Conservation (phyloP, 2,888 invertebrate genomes). For the Dasypogon diadema region DNA sequence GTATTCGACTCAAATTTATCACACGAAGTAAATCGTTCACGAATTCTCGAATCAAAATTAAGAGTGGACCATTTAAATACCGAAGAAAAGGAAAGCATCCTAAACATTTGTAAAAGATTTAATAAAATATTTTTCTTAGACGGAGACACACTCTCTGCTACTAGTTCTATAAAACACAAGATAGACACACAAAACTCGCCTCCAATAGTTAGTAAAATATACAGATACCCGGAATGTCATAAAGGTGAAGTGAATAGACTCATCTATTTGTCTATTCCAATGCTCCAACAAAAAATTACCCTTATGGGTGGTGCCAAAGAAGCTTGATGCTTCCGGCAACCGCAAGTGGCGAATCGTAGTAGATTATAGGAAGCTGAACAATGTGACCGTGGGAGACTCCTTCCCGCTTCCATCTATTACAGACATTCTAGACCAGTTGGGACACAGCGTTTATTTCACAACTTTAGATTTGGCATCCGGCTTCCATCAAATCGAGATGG, state of each 20-base stretch:
- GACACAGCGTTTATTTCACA: conserved; percentile 53
- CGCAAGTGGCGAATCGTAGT: conserved; percentile 56
- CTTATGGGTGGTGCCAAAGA: conserved; percentile 57
- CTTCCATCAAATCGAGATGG: conserved; percentile 55
- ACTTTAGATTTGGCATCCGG: conserved; percentile 55
- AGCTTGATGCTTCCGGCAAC: conserved; percentile 53
- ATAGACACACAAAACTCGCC: conserved; percentile 26
- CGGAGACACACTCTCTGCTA: no score
- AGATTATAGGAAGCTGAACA: conserved; percentile 56
- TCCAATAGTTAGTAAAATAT: conserved; percentile 49
- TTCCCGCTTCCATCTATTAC: conserved; percentile 59
- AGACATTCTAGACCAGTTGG: conserved; percentile 55
- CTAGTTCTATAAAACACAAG: conserved; percentile 30
- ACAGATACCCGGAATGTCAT: conserved; percentile 55
- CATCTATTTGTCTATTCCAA: conserved; percentile 60
- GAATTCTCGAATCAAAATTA: no score
- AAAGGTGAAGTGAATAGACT: conserved; percentile 56
- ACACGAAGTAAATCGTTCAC: no score
- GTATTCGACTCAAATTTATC: not conserved
- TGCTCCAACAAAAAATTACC: conserved; percentile 53
- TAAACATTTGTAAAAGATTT: no score
- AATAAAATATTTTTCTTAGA: no score
- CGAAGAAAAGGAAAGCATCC: no score
- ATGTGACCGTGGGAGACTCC: conserved; percentile 55
- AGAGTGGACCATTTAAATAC: no score